Conservation (phyloP, 2,888 invertebrate genomes). For the Luperina nickerlii region DNA sequence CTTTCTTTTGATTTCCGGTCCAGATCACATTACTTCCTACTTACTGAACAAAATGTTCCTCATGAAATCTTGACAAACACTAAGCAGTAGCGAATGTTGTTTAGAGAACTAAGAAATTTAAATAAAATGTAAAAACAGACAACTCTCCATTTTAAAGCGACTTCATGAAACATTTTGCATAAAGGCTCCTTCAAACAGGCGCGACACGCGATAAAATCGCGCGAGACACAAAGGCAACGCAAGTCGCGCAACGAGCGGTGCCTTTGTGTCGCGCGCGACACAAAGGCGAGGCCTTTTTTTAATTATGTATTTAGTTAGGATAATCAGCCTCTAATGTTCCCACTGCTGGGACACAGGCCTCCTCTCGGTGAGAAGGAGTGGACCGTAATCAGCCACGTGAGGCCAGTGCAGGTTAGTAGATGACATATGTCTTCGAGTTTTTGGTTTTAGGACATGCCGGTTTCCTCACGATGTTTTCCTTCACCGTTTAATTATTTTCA, state of each 20-base stretch:
- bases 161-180: background rate
- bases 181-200: too few relatives aligned
- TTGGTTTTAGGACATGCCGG: background rate
- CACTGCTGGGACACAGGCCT: background rate
- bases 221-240: too few relatives aligned
- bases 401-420: background rate
- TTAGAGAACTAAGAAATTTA: background rate
- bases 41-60: slow-evolving; percentile 15
- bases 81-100: background rate
- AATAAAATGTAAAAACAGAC: background rate
- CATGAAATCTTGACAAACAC: background rate
- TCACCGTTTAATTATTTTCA: background rate
- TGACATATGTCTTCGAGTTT: background rate
- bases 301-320: background rate
- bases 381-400: too few relatives aligned
- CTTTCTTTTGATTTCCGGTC: slow-evolving; percentile 25
- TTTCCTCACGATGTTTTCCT: background rate
- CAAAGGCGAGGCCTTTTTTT: too few relatives aligned
- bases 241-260: too few relatives aligned
- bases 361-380: background rate
- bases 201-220: too few relatives aligned
- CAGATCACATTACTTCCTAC: background rate
- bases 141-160: background rate
- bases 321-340: background rate
- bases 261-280: too few relatives aligned